Base-by-base conservation (phyloP, 2,888 invertebrate genomes). In the Noctuana brunneofusca region DNA sequence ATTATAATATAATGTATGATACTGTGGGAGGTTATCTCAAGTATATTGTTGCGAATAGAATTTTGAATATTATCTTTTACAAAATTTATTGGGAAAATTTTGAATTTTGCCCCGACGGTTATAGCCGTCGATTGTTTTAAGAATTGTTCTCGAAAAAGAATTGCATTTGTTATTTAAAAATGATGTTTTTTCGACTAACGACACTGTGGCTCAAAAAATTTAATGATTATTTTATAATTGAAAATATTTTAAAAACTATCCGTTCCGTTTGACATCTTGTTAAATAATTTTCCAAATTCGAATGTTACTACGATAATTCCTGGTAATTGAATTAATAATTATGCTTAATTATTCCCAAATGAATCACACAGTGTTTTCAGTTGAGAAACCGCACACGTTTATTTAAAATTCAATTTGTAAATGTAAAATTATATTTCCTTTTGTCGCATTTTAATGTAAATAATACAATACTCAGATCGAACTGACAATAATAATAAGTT, bases 401-500 rank as follows among this genome's bases (percentile, higher is more conserved):
- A 49, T 49, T 62, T 62, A 22, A 56, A 56, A 27, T 56, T 56
- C 32, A 63, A 56, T 56, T 63, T 63, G 38, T 16, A 56, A 48
- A 46, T 63, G 49, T 50, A 50, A 30, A 56, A 30, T 53, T 41
- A 54, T 50, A 52, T 54, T 64, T 38, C 49, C 75, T 72, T 70
- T 48, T 54, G 65, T 74, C 77, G 72, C 72, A 74, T 75, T 79
- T 80, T 79, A 76, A 75, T 75, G 76, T 73, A 73, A 75, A 74
- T 87, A 72, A 76, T 79, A 74, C 74, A 86, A 90, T 90, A 91
- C 89, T 91, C 90, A 86, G 57, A 83, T 85, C 77, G 88, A 89
- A 89, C 90, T 90, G 91, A 91, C 91, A 91, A 91, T 91, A 91
- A 90, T 72, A 80, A 80, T 87, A 86, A 85, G 84, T 87, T 84